A percentile compares a stretch with the other conserved stretches of the same genome.
These are phyloP conservation scores for Ciconia stormi DNA, from an alignment of 2,113 vertebrate species.

Conservation along the genomic window DNA sequence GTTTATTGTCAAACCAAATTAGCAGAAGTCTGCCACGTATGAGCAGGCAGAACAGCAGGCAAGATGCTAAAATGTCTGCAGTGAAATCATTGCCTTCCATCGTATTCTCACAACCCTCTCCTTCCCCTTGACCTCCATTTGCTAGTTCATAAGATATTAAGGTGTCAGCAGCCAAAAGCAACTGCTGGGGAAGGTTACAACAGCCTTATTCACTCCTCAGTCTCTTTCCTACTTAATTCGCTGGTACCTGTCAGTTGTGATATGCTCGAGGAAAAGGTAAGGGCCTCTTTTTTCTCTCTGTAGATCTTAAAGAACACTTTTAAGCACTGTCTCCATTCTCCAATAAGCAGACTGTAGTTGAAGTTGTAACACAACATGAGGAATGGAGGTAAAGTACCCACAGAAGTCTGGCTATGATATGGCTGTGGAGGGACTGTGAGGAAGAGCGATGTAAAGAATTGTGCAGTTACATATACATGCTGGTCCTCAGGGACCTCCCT, in stretches of 20 bases:
- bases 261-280: not conserved
- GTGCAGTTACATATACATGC: not conserved
- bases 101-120: not conserved
- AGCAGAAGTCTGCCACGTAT: not conserved
- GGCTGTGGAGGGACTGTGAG: not conserved
- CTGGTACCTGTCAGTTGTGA: not conserved
- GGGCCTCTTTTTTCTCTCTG: not conserved
- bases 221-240: not conserved
- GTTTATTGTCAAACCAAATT: conserved; percentile 66
- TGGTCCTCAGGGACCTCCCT: not conserved
- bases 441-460: not conserved
- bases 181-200: not conserved
- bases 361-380: not conserved
- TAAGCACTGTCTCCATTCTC: not conserved
- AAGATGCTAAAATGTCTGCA: conserved; percentile 25
- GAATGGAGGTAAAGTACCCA: not conserved
- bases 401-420: not conserved
- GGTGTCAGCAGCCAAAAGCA: not conserved
- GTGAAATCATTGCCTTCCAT: conserved; percentile 1
- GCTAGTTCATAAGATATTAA: not conserved
- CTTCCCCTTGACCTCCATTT: conserved; percentile 17
- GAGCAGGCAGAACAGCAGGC: conserved; percentile 25
- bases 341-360: not conserved
- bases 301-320: not conserved
- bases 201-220: not conserved